Base-by-base conservation (phyloP, 2,113 vertebrate species). In the Amazona guildingii region DNA sequence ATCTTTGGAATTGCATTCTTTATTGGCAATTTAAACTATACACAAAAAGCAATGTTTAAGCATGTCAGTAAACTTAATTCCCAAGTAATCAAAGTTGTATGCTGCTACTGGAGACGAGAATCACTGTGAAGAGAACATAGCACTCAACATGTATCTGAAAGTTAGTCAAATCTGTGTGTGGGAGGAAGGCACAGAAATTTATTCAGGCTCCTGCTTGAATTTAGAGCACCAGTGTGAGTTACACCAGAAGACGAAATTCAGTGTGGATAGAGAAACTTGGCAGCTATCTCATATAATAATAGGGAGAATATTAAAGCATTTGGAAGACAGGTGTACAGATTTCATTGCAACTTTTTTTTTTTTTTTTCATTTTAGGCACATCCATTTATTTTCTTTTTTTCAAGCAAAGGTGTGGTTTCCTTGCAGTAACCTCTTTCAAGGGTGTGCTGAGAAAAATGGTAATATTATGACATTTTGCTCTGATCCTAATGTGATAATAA, bases 111-210 rank as follows among this genome's bases (percentile, higher is more conserved):
- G 69, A 97, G 83, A 92, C 55, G 66, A 87, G 18, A 88, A 70
- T 46, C 55, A 69, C 69, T 57, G 20, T 49, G 43, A 62, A 94
- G 43, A 90, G 52, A 97, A 74, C 51, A 24, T 84, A 70, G 92
- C 64, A 57, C 57, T 96, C 37, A n/a, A 94, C 62, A 91, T 51
- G 28, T 77, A 67, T 70, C n/a, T 84, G 57, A 48, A 94, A 83
- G 52, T 57, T 80, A 94, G 89, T 81, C 62, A 85, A 80, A 77
- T 61, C 11, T 54, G 1, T 49, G 19, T 75, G 93, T 79, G 76
- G 85, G 96, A 97, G 67, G 86, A 93, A 86, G 35, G 20, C n/a
- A 91, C 76, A 94, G 74, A 94, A 88, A 87, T 96, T 64, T 87
- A 51, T 96, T 96, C 81, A 90, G 3, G 52, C 80, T 96, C 19